Evolutionary conservation across 2,888 invertebrate species (phyloP).

Genomic region (Chaetogeoica ovagalla): DNA sequence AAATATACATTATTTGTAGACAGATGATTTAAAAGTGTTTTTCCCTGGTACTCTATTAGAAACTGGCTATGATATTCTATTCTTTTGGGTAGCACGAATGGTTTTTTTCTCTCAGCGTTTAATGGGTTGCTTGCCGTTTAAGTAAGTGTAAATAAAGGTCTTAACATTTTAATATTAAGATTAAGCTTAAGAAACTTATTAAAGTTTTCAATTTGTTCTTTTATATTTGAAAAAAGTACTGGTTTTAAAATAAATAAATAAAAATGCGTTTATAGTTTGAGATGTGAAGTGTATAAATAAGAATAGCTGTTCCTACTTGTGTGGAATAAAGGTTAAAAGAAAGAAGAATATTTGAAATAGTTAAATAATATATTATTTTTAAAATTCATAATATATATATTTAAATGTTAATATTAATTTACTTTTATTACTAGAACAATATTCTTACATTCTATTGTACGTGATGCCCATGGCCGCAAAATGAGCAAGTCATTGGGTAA

Average conservation of each 20-base stretch:
- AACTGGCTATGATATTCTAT: constrained; percentile 96
- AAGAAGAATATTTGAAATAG: no score
- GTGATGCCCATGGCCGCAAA: constrained; percentile 97
- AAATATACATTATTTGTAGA: constrained; percentile 60
- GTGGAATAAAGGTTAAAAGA: no score
- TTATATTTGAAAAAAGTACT: background rate
- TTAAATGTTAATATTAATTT: background rate
- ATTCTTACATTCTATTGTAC: constrained; percentile 93
- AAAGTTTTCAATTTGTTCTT: background rate
- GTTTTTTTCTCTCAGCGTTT: constrained; percentile 93
- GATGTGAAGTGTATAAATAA: background rate
- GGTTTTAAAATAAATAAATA: no score
- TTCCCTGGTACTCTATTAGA: constrained; percentile 92
- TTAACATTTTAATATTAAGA: background rate
- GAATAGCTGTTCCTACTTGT: background rate
- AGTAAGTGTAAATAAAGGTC: constrained; percentile 61
- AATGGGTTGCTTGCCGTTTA: constrained; percentile 89
- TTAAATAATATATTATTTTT: no score
- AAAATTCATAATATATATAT: no score
- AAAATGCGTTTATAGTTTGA: no score
- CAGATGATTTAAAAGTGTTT: constrained; percentile 72
- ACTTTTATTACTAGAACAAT: constrained; percentile 68
- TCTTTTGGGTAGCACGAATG: constrained; percentile 99
- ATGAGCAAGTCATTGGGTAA: constrained; percentile 99
- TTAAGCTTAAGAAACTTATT: background rate